Conservation (phyloP, 2,113 vertebrate genomes). For the Stegastes partitus region DNA sequence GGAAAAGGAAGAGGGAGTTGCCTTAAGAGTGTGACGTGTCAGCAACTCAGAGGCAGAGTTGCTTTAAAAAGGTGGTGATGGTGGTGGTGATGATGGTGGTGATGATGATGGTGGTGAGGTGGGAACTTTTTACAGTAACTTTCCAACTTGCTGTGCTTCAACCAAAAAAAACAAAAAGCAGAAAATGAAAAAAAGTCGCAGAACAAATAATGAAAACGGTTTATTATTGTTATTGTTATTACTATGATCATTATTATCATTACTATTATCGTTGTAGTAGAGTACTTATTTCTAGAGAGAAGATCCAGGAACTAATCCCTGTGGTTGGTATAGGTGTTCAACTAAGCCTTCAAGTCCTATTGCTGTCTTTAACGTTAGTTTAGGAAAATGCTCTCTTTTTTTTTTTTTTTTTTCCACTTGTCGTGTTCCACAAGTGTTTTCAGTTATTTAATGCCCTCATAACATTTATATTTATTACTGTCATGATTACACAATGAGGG, state of each 20-base stretch:
- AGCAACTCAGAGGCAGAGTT: constrained; percentile 61
- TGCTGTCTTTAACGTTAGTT: constrained; percentile 84
- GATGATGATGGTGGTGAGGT: constrained; percentile 77
- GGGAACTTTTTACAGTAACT: constrained; percentile 81
- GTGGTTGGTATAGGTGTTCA: constrained; percentile 80
- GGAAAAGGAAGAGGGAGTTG: constrained; percentile 65
- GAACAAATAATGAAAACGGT: constrained; percentile 79
- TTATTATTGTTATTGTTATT: constrained; percentile 74
- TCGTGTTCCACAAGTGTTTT: constrained; percentile 72
- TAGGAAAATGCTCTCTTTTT: constrained; percentile 74
- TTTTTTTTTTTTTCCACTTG: constrained; percentile 56
- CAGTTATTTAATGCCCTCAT: constrained; percentile 79
- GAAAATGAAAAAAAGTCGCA: constrained; percentile 75
- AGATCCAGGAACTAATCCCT: constrained; percentile 85
- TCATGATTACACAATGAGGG: constrained; percentile 80
- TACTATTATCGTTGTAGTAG: constrained; percentile 84
- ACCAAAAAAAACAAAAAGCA: constrained; percentile 81
- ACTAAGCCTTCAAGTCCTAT: constrained; percentile 83
- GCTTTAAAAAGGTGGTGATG: constrained; percentile 64
- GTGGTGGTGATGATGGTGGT: constrained; percentile 44
- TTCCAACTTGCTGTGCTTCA: constrained; percentile 88
- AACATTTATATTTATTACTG: constrained; percentile 79
- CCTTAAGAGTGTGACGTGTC: constrained; percentile 41
- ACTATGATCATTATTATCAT: constrained; percentile 73
- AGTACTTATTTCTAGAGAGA: constrained; percentile 84